A percentile compares a stretch with the other conserved stretches of the same genome.
Evolutionary conservation across 92 coral and sea anemone species (phyloP).

Genomic region (Heliopora coerulea): DNA sequence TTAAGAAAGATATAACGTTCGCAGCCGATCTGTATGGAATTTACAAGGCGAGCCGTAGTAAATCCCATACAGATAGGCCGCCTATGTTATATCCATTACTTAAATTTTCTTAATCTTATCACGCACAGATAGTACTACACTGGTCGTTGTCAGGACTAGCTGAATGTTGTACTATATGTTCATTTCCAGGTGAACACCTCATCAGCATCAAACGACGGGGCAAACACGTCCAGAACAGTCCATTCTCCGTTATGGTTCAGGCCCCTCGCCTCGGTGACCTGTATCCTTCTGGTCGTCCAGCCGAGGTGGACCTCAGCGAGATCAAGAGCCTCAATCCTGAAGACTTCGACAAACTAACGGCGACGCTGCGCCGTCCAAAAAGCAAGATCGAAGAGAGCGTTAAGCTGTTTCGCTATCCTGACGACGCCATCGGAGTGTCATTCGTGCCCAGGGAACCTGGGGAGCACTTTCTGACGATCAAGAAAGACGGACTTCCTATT

Average conservation of each 20-base stretch:
- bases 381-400: constrained; percentile 86
- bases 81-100: too few species aligned
- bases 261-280: constrained; percentile 94
- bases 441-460: constrained; percentile 94
- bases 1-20: too few species aligned
- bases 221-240: constrained; percentile 91
- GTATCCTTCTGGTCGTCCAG: constrained; percentile 91
- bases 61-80: too few species aligned
- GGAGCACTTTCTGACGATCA: constrained; percentile 84
- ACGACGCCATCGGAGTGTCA: constrained; percentile 73
- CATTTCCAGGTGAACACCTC: constrained; percentile 73
- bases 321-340: constrained; percentile 76
- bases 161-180: too few species aligned
- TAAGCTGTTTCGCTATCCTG: constrained; percentile 72
- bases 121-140: too few species aligned
- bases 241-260: constrained; percentile 96
- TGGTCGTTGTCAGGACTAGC: too few species aligned
- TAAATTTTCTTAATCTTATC: too few species aligned
- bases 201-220: constrained; percentile 80
- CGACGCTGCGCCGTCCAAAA: constrained; percentile 87
- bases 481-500: constrained; percentile 68
- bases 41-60: too few species aligned
- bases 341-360: constrained; percentile 63
- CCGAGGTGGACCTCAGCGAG: constrained; percentile 65
- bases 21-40: too few species aligned